These are phyloP conservation scores for Nanorana parkeri DNA, from an alignment of 2,113 vertebrate species.

Conservation along the genomic window DNA sequence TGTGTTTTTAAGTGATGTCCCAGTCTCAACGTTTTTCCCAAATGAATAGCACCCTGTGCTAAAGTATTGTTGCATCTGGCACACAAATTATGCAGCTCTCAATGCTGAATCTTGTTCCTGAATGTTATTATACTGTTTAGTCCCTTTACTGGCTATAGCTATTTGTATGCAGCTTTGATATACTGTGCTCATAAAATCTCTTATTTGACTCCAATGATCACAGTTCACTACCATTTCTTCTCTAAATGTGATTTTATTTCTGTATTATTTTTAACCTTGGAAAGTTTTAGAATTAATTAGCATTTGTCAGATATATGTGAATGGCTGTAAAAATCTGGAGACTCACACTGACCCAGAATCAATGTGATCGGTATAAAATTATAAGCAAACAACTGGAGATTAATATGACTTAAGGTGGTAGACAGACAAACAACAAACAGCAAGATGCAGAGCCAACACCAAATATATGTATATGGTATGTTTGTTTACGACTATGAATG, in stretches of 20 bases:
- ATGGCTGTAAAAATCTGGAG: conserved; percentile 22
- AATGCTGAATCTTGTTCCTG: neutral
- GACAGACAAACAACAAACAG: conserved; percentile 10
- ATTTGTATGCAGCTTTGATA: conserved; percentile 20
- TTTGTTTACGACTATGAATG: conserved; percentile 19
- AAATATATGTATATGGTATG: neutral
- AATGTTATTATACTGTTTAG: conserved; percentile 14
- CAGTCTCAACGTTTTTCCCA: no score
- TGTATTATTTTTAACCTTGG: conserved; percentile 55
- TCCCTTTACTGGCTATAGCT: conserved; percentile 16
- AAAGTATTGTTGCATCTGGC: no score
- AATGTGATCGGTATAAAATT: neutral
- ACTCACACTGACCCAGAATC: conserved; percentile 20
- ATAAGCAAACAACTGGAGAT: conserved; percentile 18
- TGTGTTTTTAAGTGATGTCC: no score
- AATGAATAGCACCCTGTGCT: no score
- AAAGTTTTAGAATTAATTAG: conserved; percentile 51
- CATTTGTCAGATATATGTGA: conserved; percentile 46
- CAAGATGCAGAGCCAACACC: neutral
- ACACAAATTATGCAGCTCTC: neutral
- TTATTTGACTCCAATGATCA: conserved; percentile 45
- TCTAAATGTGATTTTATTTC: conserved; percentile 55
- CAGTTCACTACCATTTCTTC: conserved; percentile 40
- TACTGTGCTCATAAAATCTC: conserved; percentile 43
- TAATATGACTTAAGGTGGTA: neutral